Percentiles rank a stretch among this genome's conserved stretches.
These are phyloP conservation scores for Azorinus chamasolen DNA, from an alignment of 2,888 invertebrate genomes.

Conservation along the genomic window DNA sequence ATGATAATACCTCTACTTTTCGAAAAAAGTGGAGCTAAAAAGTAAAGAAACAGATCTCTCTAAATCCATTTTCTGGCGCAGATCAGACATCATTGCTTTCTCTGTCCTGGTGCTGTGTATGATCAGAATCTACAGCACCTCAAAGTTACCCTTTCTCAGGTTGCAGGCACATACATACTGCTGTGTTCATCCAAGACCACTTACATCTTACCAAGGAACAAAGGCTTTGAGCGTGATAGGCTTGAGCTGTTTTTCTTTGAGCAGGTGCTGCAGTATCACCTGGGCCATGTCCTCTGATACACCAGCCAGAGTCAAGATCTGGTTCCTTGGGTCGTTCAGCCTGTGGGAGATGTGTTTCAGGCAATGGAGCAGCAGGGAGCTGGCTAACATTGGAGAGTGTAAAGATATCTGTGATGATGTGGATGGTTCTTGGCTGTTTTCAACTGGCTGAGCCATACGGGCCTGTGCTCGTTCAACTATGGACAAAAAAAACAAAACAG, in stretches of 20 bases:
- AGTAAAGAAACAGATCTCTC: too few species aligned
- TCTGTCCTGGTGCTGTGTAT: too few species aligned
- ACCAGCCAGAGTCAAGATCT: conserved; percentile 76
- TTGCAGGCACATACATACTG: too few species aligned
- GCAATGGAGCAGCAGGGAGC: conserved; percentile 69
- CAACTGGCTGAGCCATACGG: conserved; percentile 46
- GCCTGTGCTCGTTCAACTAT: conserved; percentile 77
- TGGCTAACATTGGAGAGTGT: too few species aligned
- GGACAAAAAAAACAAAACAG: too few species aligned
- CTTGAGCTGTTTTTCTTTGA: conserved; percentile 80
- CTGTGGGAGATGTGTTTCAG: conserved; percentile 75
- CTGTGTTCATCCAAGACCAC: too few species aligned
- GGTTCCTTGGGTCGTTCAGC: conserved; percentile 77
- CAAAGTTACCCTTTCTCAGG: too few species aligned
- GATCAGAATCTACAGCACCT: too few species aligned
- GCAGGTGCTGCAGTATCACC: conserved; percentile 76
- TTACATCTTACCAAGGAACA: conserved; percentile 85
- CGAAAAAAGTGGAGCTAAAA: too few species aligned
- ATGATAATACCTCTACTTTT: too few species aligned
- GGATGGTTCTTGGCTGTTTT: neutral
- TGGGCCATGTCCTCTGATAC: conserved; percentile 81
- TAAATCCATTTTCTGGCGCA: too few species aligned
- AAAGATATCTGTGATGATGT: neutral
- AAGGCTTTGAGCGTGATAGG: conserved; percentile 81
- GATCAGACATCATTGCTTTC: too few species aligned